These are phyloP conservation scores for Caenorhabditis afra DNA, from an alignment of 2,888 invertebrate genomes.

Conservation along the genomic window DNA sequence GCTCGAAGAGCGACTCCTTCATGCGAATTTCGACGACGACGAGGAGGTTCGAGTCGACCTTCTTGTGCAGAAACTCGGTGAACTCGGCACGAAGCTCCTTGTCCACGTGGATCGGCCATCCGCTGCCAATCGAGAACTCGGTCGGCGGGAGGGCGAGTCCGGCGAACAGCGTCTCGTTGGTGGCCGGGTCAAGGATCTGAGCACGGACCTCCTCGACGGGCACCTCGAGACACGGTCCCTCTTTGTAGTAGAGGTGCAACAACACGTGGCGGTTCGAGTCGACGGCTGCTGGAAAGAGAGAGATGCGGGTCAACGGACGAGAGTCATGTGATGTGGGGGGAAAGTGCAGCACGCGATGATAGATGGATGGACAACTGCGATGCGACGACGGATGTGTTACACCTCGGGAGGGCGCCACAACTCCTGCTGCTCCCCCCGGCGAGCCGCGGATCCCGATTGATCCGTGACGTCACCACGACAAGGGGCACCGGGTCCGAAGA, in stretches of 20 bases:
- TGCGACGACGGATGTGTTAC: constrained; percentile 23
- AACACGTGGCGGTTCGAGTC: constrained; percentile 70
- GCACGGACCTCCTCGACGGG: constrained; percentile 69
- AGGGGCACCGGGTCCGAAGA: constrained; percentile 23
- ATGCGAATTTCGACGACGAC: constrained; percentile 72
- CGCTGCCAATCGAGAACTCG: constrained; percentile 68
- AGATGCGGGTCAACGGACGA: constrained; percentile 26
- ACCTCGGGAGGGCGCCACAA: constrained; percentile 10
- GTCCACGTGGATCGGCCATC: constrained; percentile 74
- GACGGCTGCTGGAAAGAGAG: constrained; percentile 48
- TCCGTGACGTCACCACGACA: constrained; percentile 29
- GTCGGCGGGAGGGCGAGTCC: constrained; percentile 47
- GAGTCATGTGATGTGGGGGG: constrained; percentile 49
- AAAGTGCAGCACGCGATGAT: constrained; percentile 43
- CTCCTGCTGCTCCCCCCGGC: background rate
- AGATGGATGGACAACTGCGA: constrained; percentile 47
- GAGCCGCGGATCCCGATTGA: constrained; percentile 17
- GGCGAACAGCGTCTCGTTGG: constrained; percentile 53
- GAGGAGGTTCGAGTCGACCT: constrained; percentile 70
- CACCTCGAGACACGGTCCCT: constrained; percentile 77
- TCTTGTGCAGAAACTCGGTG: constrained; percentile 72
- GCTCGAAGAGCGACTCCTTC: constrained; percentile 72
- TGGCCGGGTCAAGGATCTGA: constrained; percentile 55
- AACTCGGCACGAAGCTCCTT: constrained; percentile 64
- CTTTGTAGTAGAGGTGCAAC: constrained; percentile 78